Conservation (phyloP, 2,797 vertebrate genomes). For the Heliangelus exortis region DNA sequence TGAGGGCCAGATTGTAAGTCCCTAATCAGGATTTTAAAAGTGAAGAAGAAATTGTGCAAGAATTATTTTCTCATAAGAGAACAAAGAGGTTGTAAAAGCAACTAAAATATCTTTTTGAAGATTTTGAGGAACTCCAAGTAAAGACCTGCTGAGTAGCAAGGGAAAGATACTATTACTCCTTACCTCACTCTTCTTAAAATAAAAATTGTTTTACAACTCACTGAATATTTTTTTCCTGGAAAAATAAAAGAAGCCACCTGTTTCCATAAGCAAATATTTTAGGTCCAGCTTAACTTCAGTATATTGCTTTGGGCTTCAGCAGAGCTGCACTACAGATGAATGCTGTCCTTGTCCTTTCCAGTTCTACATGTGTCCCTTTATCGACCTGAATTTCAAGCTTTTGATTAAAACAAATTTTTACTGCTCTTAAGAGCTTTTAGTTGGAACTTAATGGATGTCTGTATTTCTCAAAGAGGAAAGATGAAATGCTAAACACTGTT, state of each 20-base stretch:
- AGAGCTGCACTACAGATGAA: neutral
- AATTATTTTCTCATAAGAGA: constrained; percentile 72
- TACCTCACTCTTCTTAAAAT: neutral
- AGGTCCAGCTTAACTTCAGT: neutral
- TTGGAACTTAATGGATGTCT: neutral
- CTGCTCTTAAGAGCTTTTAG: neutral
- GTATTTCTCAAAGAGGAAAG: neutral
- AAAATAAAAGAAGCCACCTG: neutral
- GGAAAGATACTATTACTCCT: neutral
- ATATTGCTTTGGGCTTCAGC: neutral
- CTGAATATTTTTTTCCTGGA: neutral
- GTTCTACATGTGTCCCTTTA: neutral
- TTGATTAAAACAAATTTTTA: constrained; percentile 1
- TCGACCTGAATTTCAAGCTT: neutral
- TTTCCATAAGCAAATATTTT: neutral
- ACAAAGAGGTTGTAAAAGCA: constrained; percentile 63
- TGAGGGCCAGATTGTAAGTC: constrained; percentile 66
- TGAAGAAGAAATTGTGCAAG: constrained; percentile 71
- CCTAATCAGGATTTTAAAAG: constrained; percentile 75
- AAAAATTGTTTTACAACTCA: neutral
- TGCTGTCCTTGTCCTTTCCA: neutral
- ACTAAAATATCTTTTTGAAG: constrained; percentile 55
- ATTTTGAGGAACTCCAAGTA: constrained; percentile 31
- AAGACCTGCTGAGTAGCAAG: neutral
- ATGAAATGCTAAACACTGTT: neutral